Base-by-base conservation (phyloP, 64 coral and sea anemone genomes). In the Orbicella faveolata region DNA sequence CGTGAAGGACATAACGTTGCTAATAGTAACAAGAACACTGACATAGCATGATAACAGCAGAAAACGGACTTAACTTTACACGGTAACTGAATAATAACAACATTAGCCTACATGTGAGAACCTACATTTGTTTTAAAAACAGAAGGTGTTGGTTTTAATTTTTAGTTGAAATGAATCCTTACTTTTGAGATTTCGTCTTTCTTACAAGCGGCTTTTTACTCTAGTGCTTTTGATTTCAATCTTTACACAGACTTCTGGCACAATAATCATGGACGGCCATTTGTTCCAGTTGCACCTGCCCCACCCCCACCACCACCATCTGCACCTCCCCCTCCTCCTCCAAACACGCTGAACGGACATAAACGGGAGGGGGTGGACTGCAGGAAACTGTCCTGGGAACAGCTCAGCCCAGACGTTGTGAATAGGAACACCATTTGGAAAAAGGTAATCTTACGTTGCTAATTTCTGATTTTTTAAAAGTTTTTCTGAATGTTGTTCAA, bases 381-480 rank as follows among this genome's bases (percentile, higher is more conserved):
- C 41, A 37, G 82, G 20, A 84, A 84, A 66, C 61, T 84, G 35
- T 84, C 82, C 11, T 84, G 82, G 82, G 82, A 84, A 69, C 67
- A 65, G 16, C 82, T 84, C 23, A 84, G 82, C 82, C 82, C 82
- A 52, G 63, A 84, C 21, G 63, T 84, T 2, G 62, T 84, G 35
- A 70, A 84, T 1, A 19, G n/a, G 9, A 37, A 84, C 35, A 84
- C 82, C 1, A 70, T 84, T 70, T 84, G 82, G 82, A 84, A 84
- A 84, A 84, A 72, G 82, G 82, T 84, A 35, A 13, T n/a, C 66
- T 69, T 9, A 67, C 3, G 18, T 26, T 69, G 25, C 21, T 23
- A 25, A 21, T 69, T 21, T 69, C 4, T n/a, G 23, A 7, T n/a
- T n/a, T 57, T 53, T 30, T 30, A 30, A 30, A 30, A 30, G 30